Evolutionary conservation across 2,113 vertebrate species (phyloP).

Genomic region (Salvelinus namaycush): DNA sequence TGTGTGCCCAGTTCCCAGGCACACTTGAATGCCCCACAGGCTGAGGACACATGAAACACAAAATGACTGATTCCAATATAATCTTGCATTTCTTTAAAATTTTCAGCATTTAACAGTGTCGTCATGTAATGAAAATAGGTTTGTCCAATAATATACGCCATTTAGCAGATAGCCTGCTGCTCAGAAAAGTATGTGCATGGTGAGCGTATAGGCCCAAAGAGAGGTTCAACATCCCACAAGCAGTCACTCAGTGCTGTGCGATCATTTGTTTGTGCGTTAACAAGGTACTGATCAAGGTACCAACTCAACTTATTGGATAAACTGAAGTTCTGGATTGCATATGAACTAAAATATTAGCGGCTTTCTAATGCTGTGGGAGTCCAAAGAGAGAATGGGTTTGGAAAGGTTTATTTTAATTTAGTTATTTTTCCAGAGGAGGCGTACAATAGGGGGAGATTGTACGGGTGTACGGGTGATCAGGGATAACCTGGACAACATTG

Average conservation of each 20-base stretch:
- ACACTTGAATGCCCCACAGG: too few species aligned
- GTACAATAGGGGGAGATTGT: too few species aligned
- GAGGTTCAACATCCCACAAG: background rate
- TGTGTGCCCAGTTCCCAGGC: background rate
- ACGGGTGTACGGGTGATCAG: too few species aligned
- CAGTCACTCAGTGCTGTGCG: background rate
- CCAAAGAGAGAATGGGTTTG: background rate
- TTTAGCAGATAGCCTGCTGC: too few species aligned
- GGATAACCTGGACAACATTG: too few species aligned
- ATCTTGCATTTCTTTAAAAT: too few species aligned
- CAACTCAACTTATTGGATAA: background rate
- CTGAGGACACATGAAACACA: too few species aligned
- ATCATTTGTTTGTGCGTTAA: background rate
- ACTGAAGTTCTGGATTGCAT: background rate
- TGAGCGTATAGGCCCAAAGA: background rate
- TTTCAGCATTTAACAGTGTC: too few species aligned
- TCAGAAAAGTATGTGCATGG: background rate
- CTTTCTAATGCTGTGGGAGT: background rate
- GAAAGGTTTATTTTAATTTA: background rate
- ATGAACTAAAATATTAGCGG: background rate
- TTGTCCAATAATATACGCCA: too few species aligned
- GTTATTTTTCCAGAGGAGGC: background rate
- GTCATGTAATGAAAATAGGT: too few species aligned
- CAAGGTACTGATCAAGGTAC: background rate
- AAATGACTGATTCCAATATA: too few species aligned